phyloP scores from a whole-genome alignment of 2,113 vertebrate genomes.

The Apaloderma vittatum region DNA sequence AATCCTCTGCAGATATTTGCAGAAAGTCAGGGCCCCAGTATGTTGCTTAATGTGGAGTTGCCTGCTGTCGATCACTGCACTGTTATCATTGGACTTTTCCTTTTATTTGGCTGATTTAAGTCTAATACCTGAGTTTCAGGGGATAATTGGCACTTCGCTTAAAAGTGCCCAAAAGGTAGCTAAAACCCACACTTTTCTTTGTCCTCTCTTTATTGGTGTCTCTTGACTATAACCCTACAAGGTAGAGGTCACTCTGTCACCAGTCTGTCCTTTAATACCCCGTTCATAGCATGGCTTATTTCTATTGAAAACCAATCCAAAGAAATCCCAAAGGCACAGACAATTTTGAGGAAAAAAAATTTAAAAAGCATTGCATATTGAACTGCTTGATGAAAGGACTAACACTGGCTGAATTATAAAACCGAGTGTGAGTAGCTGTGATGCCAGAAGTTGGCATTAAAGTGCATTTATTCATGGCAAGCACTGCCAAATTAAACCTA shows the following conservation, averaged over 20 bases:
- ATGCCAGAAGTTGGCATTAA: background rate
- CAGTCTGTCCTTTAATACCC: background rate
- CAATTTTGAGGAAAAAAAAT: background rate
- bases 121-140: constrained; percentile 7
- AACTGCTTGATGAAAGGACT: background rate
- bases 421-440: background rate
- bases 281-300: background rate
- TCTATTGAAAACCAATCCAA: background rate
- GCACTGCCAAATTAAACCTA: background rate
- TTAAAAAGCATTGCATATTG: background rate
- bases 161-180: background rate
- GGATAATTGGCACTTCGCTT: background rate
- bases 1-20: background rate
- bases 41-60: background rate
- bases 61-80: background rate
- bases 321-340: background rate
- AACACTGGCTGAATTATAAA: background rate
- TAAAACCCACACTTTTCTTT: background rate
- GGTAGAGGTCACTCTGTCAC: constrained; percentile 13
- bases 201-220: background rate
- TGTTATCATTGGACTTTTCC: background rate
- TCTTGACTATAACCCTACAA: constrained; percentile 40
- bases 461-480: background rate
- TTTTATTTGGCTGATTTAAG: constrained; percentile 27
- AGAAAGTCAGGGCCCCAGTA: background rate